Base-by-base conservation (phyloP, 2,888 invertebrate genomes). In the Leptothorax acervorum region DNA sequence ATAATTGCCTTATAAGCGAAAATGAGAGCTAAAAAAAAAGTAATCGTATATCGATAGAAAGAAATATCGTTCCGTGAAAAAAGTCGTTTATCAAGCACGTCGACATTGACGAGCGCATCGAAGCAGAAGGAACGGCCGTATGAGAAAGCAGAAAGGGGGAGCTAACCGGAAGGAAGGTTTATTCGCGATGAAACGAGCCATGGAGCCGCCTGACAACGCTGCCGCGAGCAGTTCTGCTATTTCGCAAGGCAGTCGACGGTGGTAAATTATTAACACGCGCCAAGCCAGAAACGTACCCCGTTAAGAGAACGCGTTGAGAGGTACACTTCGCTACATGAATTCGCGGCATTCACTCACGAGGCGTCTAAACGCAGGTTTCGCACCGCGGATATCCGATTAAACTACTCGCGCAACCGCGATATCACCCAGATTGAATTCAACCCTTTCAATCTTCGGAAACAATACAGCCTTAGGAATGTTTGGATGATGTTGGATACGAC, bases 231-330 rank as follows among this genome's bases (percentile, higher is more conserved):
- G 39, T 60, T 81, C 89, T 89, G 84, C 88, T 87, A 87, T 83
- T 82, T 85, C 55, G 78, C 87, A 68, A 83, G 79, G 85, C 86
- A 87, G 89, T 88, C 91, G 90, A 88, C 90, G 90, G 88, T 90
- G 90, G 92, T 93, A 93, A 92, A 93, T 93, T 93, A 93, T 93
- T 93, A 92, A 92, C 91, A 88, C 90, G 87, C 89, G 89, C 89
- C 91, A 86, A 88, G 70, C 78, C 89, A 84, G 84, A 86, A 88
- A 76, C 83, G 82, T 28, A 28, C 70, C 84, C 85, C 53, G 87
- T 88, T 87, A 88, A 89, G 90, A 89, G 91, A 90, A 84, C 71
- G 85, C 83, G 78, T 85, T 76, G 35, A 70, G 31, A 82, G 74
- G 3, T 57, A 81, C 71, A 70, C 57, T 65, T 60, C 55, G 70